Conservation (phyloP, 2,113 vertebrate genomes). For the Ahaetulla prasina region DNA sequence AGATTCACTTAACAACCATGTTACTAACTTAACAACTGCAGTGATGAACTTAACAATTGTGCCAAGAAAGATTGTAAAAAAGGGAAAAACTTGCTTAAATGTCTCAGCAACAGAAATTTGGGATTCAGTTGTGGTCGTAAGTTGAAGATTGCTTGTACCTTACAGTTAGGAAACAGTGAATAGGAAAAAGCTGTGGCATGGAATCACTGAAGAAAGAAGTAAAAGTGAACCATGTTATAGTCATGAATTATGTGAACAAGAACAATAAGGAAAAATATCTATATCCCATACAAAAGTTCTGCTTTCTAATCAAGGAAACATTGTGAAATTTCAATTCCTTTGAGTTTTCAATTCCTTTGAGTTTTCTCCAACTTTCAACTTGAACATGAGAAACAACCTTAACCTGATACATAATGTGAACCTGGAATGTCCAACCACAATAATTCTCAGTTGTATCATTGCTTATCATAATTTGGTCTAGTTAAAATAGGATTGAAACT, state of each 20-base stretch:
- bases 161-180: not conserved
- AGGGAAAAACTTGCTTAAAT: too few species aligned
- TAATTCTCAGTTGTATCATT: not conserved
- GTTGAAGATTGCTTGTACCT: not conserved
- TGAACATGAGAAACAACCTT: not conserved
- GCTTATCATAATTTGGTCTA: not conserved
- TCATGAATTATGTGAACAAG: not conserved
- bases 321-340: not conserved
- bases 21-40: too few species aligned
- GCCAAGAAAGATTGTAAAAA: too few species aligned
- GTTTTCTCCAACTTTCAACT: not conserved
- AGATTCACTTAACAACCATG: too few species aligned
- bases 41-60: too few species aligned
- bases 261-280: not conserved
- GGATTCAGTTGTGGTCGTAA: too few species aligned
- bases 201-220: not conserved
- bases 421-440: not conserved
- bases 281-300: not conserved
- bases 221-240: not conserved
- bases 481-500: not conserved
- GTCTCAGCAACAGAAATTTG: too few species aligned
- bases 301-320: not conserved
- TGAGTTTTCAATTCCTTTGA: not conserved
- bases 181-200: not conserved
- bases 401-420: not conserved